Evolutionary conservation across 2,797 vertebrate genomes (phyloP), one percentile per base, ranked within the genome.

Genomic region (Ispidina picta): DNA sequence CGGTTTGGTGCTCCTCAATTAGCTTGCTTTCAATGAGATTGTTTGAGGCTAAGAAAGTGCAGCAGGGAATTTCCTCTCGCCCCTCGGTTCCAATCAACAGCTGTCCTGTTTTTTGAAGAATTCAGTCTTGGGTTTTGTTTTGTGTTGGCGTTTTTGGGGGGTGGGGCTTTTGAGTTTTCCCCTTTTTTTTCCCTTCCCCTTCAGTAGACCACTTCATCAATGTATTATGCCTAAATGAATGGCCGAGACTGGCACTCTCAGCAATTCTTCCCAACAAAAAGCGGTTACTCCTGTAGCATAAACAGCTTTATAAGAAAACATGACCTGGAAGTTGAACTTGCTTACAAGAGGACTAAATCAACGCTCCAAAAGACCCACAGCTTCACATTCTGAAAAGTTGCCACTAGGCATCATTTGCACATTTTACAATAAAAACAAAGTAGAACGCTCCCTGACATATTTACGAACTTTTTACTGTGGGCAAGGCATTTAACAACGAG

Each of bases 271-370:
- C 46, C 65, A 71, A 82, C 14, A 80, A 77, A 64, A 93, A 92
- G 89, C 76, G 48, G 51, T 65, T 86, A 55, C 48, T 92, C 58
- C 89, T 9, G 12, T 22, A 74, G 66, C 44, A 88, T 55, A 92
- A 94, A 93, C 59, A 86, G 74, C 51, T 80, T 88, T 89, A 63
- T 89, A 91, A 89, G 85, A 73, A 92, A 95, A 82, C 85, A 82
- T 15, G 85, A 94, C 93, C 91, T 95, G 95, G 83, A 96, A 93
- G 83, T 14, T 90, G 88, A 96, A 92, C 94, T 88, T 48, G 59
- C 62, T 85, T 77, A 68, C 49, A 86, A 63, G 58, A 59, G 55
- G 65, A 65, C 81, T 75, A 90, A 93, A 91, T 85, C 65, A 88
- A 72, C 3, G 65, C 62, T 83, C 78, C 72, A 80, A 93, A 78